Evolutionary conservation across 2,888 invertebrate species (phyloP).

Genomic region (Piscicola geometra): DNA sequence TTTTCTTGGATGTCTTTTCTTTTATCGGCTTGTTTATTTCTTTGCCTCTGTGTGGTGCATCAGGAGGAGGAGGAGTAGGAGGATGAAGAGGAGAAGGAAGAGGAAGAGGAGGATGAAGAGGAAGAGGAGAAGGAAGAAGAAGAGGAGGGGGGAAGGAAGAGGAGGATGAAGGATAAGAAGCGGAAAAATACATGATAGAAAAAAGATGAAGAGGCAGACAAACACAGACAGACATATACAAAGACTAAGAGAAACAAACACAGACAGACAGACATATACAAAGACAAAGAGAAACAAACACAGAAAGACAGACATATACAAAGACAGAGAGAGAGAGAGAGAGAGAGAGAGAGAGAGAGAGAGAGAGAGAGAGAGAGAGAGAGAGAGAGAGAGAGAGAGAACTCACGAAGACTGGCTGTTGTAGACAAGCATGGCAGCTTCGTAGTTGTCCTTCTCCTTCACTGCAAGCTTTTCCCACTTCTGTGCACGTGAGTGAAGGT

Average conservation of each 20-base stretch:
- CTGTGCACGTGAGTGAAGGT: constrained; percentile 22
- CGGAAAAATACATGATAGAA: no score
- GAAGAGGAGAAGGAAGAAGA: constrained; percentile 26
- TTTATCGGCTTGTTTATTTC: neutral
- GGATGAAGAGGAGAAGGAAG: constrained; percentile 26
- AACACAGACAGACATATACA: constrained; percentile 5
- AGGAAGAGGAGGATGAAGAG: constrained; percentile 11
- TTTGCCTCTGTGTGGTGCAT: no score
- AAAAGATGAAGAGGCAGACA: constrained; percentile 27
- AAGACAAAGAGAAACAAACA: constrained; percentile 16
- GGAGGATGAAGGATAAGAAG: constrained; percentile 16
- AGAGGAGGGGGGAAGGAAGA: constrained; percentile 24
- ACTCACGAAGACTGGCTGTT: constrained; percentile 15
- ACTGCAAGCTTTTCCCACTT: constrained; percentile 36
- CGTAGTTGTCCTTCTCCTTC: constrained; percentile 43
- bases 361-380: constrained; percentile 15
- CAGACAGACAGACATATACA: constrained; percentile 3
- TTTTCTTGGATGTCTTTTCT: neutral
- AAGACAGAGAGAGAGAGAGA: constrained; percentile 13
- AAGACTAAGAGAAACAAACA: neutral
- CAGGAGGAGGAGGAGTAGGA: constrained; percentile 30
- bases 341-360: neutral
- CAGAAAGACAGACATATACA: neutral
- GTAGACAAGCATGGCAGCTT: constrained; percentile 36
- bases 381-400: constrained; percentile 18